Evolutionary conservation across 2,888 invertebrate species (phyloP), one percentile per base, ranked within the genome.

Genomic region (Acleris emargana): DNA sequence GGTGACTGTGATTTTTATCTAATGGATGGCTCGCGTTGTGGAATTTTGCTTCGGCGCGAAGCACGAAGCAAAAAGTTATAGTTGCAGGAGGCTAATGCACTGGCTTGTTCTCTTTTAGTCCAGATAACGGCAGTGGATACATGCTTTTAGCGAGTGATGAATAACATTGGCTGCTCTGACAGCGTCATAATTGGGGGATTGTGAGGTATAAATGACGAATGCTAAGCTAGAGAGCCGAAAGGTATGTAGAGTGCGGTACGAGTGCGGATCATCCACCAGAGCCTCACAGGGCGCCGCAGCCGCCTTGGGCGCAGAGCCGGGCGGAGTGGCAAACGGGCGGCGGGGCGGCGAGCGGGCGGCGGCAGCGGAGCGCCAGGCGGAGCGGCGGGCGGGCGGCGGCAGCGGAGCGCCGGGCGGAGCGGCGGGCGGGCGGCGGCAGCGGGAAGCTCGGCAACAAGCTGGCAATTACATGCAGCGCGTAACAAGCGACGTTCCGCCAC

Each of bases 401-500:
- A 64, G 69, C 69, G 22, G 22, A 9, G 7, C 1, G 28, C 28
- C 32, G 32, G 32, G 32, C 9, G 9, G 32, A 9, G 32, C 53
- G 32, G 32, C n/a, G 32, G 42, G 28, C 49, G 11, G 59, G 17
- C 53, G 53, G 47, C 58, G 38, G 38, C 32, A 64, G 69, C 69
- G 69, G 70, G 72, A 74, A 71, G 69, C 71, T 73, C 67, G 64
- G 62, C 67, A 69, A 71, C 68, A 72, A 66, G 57, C 59, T 54
- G 51, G 60, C 54, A 61, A 68, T 70, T 69, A 69, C 72, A 72
- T 76, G 74, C 76, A 77, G 67, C 69, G 64, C 61, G 62, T 69
- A 68, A 72, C 69, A 74, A 72, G 73, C 73, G 73, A 72, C 74
- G 75, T 76, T 81, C 74, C 81, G 80, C 77, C 83, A 83, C 81